Evolutionary conservation across 2,888 invertebrate species (phyloP), one percentile per base, ranked within the genome.

Genomic region (Hipparchia semele): DNA sequence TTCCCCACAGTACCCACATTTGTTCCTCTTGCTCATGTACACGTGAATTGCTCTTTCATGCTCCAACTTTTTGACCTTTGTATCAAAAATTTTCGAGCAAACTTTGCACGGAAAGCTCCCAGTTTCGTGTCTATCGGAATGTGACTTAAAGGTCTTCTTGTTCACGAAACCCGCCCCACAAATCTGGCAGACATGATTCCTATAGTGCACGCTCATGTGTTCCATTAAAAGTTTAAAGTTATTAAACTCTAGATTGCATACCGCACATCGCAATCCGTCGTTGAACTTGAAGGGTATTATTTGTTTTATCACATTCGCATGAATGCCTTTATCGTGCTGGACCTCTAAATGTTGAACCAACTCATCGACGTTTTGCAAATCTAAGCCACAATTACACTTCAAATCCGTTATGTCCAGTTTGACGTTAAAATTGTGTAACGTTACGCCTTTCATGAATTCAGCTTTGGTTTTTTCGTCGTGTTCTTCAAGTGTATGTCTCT

Each of bases 111-210:
- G 79, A 61, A 85, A 87, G 0, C 77, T 78, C 0, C 90, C 91
- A 4, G 80, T 84, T 73, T 82, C 83, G 66, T 91, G 90, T 23
- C 84, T 77, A 13, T 85, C 83, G 23, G 81, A 78, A 68, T 91
- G 91, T 0, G 81, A 79, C 13, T 82, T 81, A 0, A 86, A 80
- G 4, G 81, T 82, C 0, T 82, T 77, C 61, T 82, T 90, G 67
- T 90, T 90, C 0, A 94, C 90, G 71, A 86, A 87, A 0, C 94
- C 93, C n/a, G 90, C 89, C 1, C 89, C 87, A 74, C 95, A 95
- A 0, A 91, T 83, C 45, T 93, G 90, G 75, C 95, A 95, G 9
- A 91, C 87, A 75, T 91, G 91, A 83, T 95, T 91, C 51, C 83
- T 82, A 46, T 80, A 91, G 72, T 91, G 91, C 0, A 79, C 77